These are phyloP conservation scores for Brachypterus glaber DNA, from an alignment of 2,888 invertebrate species.

Conservation along the genomic window DNA sequence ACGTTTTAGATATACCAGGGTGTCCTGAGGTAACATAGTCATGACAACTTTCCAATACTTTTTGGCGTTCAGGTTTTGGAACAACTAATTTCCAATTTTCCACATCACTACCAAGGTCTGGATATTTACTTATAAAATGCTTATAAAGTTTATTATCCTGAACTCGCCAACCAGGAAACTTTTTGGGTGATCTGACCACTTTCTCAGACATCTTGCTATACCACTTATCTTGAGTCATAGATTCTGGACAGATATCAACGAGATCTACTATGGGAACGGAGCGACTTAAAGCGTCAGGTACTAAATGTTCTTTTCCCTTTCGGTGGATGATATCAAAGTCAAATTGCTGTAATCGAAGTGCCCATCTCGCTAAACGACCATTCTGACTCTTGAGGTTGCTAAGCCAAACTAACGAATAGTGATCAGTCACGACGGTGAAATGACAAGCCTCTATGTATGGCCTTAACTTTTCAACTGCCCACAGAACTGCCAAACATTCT, in stretches of 20 bases:
- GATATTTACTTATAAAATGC: conserved; percentile 6
- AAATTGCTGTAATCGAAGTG: no score
- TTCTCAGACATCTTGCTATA: conserved; percentile 7
- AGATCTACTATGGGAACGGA: conserved; percentile 9
- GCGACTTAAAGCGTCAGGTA: no score
- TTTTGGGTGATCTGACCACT: conserved; percentile 8
- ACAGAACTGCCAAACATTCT: no score
- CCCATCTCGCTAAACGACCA: conserved; percentile 16
- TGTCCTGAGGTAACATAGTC: conserved; percentile 13
- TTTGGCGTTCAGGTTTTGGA: conserved; percentile 8
- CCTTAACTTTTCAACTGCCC: conserved; percentile 20
- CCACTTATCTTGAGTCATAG: conserved; percentile 10
- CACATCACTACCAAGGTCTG: conserved; percentile 6
- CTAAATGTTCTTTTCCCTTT: conserved; percentile 16
- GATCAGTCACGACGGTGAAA: conserved; percentile 21
- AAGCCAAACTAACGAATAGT: conserved; percentile 17
- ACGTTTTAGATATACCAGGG: conserved; percentile 12
- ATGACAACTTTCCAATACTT: conserved; percentile 8
- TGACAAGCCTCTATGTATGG: conserved; percentile 19
- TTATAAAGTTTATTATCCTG: conserved; percentile 16
- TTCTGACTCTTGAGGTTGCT: conserved; percentile 15
- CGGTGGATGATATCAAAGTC: conserved; percentile 12
- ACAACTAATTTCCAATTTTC: conserved; percentile 14
- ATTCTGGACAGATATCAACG: conserved; percentile 1
- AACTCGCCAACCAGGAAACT: conserved; percentile 17